phyloP scores from a whole-genome alignment of 2,888 invertebrate genomes.

The Sphaerophoria rueppellii region DNA sequence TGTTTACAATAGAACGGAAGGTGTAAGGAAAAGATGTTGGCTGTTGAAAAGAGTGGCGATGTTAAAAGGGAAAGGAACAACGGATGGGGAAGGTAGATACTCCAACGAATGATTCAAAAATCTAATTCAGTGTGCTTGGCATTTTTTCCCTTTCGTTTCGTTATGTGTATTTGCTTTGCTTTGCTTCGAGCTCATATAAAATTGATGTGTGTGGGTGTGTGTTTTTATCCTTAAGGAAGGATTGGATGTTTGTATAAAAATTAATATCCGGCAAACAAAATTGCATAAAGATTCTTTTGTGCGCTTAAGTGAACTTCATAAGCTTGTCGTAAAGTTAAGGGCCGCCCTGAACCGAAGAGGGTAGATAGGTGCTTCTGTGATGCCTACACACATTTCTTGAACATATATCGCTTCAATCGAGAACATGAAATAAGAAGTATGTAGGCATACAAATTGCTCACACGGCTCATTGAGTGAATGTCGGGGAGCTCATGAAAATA shows the following conservation, averaged over 20 bases:
- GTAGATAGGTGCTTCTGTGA: no score
- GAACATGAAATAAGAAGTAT: conserved; percentile 20
- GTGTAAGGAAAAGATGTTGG: conserved; percentile 27
- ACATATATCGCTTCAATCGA: background rate
- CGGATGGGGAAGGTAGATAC: conserved; percentile 6
- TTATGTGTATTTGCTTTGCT: background rate
- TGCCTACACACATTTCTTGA: background rate
- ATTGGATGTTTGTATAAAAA: conserved; percentile 70
- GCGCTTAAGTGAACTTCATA: conserved; percentile 50
- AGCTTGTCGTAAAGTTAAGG: conserved; percentile 51
- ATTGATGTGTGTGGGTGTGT: conserved; percentile 41
- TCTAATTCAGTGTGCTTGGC: conserved; percentile 62
- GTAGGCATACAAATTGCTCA: conserved; percentile 53
- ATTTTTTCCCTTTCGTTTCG: conserved; percentile 10
- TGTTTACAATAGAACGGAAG: conserved; percentile 18
- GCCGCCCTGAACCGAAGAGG: background rate
- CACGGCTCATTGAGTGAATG: conserved; percentile 63
- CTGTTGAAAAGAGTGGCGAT: conserved; percentile 24
- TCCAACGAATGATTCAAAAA: conserved; percentile 43
- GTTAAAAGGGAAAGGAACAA: conserved; percentile 20
- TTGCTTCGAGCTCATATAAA: conserved; percentile 18
- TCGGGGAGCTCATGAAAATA: conserved; percentile 55
- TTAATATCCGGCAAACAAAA: conserved; percentile 69
- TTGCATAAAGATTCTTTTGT: conserved; percentile 52
- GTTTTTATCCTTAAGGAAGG: conserved; percentile 47